Evolutionary conservation across 2,888 invertebrate species (phyloP).

Genomic region (Caradrina clavipalpis): DNA sequence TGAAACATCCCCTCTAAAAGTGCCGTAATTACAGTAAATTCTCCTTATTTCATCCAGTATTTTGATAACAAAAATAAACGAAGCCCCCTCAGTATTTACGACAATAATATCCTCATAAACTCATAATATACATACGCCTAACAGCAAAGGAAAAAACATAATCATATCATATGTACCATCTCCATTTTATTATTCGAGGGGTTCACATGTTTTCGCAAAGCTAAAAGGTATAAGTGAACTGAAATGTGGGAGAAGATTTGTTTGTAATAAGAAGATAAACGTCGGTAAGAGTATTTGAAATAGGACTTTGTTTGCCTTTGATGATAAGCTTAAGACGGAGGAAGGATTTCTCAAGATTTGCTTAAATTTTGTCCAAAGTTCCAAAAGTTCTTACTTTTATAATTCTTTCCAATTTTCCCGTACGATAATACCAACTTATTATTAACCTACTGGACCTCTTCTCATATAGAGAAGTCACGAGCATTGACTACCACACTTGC

Average conservation of each 20-base stretch:
- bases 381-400: background rate
- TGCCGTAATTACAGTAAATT: background rate
- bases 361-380: background rate
- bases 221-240: conserved; percentile 6
- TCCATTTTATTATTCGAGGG: conserved; percentile 20
- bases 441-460: too few species aligned
- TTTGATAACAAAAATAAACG: conserved; percentile 8
- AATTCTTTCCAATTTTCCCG: background rate
- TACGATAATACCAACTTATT: too few species aligned
- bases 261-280: conserved; percentile 1
- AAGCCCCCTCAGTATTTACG: conserved; percentile 17
- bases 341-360: background rate
- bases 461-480: too few species aligned
- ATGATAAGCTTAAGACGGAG: background rate
- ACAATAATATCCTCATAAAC: conserved; percentile 12
- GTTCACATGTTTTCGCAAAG: conserved; percentile 17
- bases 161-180: conserved; percentile 21
- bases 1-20: background rate
- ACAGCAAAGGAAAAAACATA: conserved; percentile 15
- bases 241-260: conserved; percentile 19
- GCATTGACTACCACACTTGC: too few species aligned
- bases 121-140: conserved; percentile 6
- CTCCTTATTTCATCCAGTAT: background rate
- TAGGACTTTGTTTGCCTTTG: background rate
- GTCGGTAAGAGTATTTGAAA: background rate